Evolutionary conservation across 2,888 invertebrate genomes (phyloP).

Genomic region (Volucella zonaria): DNA sequence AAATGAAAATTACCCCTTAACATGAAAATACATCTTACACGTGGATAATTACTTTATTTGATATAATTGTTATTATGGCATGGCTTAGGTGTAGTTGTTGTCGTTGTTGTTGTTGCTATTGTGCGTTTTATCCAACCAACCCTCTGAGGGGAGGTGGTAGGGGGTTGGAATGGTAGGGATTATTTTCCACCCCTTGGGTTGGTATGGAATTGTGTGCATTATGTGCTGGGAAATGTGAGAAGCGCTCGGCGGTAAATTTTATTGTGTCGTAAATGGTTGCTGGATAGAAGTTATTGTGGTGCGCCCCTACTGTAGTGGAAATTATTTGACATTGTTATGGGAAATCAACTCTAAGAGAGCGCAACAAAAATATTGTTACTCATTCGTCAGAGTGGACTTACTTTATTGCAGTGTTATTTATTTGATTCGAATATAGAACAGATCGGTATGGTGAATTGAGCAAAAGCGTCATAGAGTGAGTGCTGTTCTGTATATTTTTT

Average conservation of each 20-base stretch:
- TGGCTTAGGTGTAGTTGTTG: constrained; percentile 12
- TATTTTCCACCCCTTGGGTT: neutral
- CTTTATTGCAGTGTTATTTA: constrained; percentile 1
- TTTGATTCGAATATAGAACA: constrained; percentile 25
- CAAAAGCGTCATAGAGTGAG: constrained; percentile 16
- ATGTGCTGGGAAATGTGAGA: constrained; percentile 11
- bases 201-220: neutral
- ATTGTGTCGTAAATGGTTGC: constrained; percentile 43
- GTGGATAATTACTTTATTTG: constrained; percentile 67
- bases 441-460: constrained; percentile 8
- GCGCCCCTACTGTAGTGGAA: constrained; percentile 21
- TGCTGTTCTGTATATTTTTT: constrained; percentile 4
- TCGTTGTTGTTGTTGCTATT: constrained; percentile 33
- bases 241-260: constrained; percentile 17
- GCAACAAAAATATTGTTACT: constrained; percentile 12
- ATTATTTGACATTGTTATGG: constrained; percentile 39
- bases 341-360: constrained; percentile 6
- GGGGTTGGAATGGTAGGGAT: neutral
- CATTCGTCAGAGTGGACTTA: constrained; percentile 44
- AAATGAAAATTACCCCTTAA: constrained; percentile 45
- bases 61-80: constrained; percentile 43
- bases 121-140: constrained; percentile 23
- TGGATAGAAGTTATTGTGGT: constrained; percentile 43
- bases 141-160: neutral
- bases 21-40: constrained; percentile 51